These are phyloP conservation scores for Leptopilina drosophilae DNA, from an alignment of 2,888 invertebrate genomes.

Conservation along the genomic window DNA sequence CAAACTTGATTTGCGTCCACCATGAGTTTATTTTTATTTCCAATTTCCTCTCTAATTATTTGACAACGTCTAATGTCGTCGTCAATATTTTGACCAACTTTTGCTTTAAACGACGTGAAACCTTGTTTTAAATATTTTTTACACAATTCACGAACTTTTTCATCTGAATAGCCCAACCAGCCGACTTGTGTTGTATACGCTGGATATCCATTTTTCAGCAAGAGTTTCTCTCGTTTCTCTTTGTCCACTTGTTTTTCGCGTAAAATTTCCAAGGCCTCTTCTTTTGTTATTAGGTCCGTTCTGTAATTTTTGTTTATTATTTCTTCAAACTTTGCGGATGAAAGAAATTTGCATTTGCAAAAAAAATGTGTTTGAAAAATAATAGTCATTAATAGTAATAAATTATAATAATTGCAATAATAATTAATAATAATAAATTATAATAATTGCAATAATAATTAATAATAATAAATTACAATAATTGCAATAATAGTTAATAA, in stretches of 20 bases:
- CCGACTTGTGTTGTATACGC: slow-evolving; percentile 93
- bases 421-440: too few species aligned
- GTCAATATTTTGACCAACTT: slow-evolving; percentile 89
- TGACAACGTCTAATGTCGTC: slow-evolving; percentile 87
- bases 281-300: slow-evolving; percentile 88
- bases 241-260: slow-evolving; percentile 80
- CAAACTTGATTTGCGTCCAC: slow-evolving; percentile 94
- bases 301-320: slow-evolving; percentile 78
- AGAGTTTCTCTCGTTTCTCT: slow-evolving; percentile 81
- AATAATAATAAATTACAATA: too few species aligned
- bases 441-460: too few species aligned
- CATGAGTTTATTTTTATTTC: slow-evolving; percentile 88
- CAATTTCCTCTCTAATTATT: slow-evolving; percentile 87
- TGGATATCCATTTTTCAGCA: slow-evolving; percentile 86
- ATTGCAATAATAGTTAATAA: too few species aligned
- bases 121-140: slow-evolving; percentile 86
- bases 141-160: slow-evolving; percentile 84
- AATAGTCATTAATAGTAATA: too few species aligned
- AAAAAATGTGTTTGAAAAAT: too few species aligned
- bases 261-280: slow-evolving; percentile 87
- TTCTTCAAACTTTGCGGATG: background rate
- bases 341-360: too few species aligned
- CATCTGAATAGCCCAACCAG: slow-evolving; percentile 92
- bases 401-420: too few species aligned
- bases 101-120: slow-evolving; percentile 91